phyloP scores from a whole-genome alignment of 2,797 vertebrate species.

The Numenius phaeopus region DNA sequence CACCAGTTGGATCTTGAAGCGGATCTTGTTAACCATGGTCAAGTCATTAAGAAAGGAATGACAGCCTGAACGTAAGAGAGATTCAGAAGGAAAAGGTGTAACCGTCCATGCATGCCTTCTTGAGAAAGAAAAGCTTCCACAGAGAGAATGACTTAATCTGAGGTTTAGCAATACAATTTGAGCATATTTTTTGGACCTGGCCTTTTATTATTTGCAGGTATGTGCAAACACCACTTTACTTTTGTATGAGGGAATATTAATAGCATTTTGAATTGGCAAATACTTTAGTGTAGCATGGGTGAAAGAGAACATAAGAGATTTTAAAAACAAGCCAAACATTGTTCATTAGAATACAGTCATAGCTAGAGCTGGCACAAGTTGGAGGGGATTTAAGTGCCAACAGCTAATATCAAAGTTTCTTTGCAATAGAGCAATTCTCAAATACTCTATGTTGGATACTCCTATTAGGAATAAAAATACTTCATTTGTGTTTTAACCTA shows the following conservation, averaged over 20 bases:
- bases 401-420: neutral
- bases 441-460: neutral
- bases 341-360: neutral
- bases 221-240: neutral
- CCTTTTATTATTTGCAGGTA: neutral
- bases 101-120: neutral
- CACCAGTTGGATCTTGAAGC: neutral
- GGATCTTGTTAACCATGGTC: neutral
- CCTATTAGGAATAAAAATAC: neutral
- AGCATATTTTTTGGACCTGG: neutral
- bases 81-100: slow-evolving; percentile 17
- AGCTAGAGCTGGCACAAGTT: neutral
- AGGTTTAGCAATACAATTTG: neutral
- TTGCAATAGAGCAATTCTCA: neutral
- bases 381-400: neutral
- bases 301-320: neutral
- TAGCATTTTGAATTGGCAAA: neutral
- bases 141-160: neutral
- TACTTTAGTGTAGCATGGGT: neutral
- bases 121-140: neutral
- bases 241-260: neutral
- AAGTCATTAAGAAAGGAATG: neutral
- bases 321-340: neutral
- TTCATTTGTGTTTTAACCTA: neutral
- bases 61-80: neutral